Percentiles rank a stretch among this genome's conserved stretches.
phyloP scores from a whole-genome alignment of 2,113 vertebrate genomes.

The Scatophagus argus region DNA sequence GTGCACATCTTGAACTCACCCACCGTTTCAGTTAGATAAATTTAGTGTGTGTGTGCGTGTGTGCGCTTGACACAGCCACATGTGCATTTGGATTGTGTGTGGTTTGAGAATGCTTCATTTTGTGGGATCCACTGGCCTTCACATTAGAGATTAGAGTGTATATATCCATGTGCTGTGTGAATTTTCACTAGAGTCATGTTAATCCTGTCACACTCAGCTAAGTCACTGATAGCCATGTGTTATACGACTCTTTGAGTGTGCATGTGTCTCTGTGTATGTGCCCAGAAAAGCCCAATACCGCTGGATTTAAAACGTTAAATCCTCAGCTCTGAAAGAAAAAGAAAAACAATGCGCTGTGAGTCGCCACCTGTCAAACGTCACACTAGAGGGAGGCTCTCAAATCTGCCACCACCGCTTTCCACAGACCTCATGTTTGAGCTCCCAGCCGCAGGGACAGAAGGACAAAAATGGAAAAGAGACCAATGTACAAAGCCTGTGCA shows the following conservation, averaged over 20 bases:
- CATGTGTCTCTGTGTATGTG: slow-evolving; percentile 32
- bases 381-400: slow-evolving; percentile 37
- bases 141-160: slow-evolving; percentile 53
- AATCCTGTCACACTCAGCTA: slow-evolving; percentile 60
- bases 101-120: slow-evolving; percentile 25
- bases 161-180: slow-evolving; percentile 36
- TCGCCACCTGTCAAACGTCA: slow-evolving; percentile 65
- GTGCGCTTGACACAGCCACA: neutral
- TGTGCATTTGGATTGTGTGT: neutral
- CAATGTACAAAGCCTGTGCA: slow-evolving; percentile 46
- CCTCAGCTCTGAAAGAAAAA: slow-evolving; percentile 50
- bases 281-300: slow-evolving; percentile 32
- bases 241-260: slow-evolving; percentile 18
- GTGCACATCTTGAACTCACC: neutral
- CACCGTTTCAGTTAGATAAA: neutral
- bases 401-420: slow-evolving; percentile 18
- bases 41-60: neutral
- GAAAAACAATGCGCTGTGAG: slow-evolving; percentile 52
- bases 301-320: slow-evolving; percentile 60
- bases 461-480: slow-evolving; percentile 32
- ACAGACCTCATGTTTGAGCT: slow-evolving; percentile 21
- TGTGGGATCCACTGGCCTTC: slow-evolving; percentile 44
- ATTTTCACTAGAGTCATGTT: slow-evolving; percentile 49
- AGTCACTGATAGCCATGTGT: slow-evolving; percentile 56
- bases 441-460: slow-evolving; percentile 10